phyloP scores from a whole-genome alignment of 2,113 vertebrate species.

The Hypocryptadius cinnamomeus region DNA sequence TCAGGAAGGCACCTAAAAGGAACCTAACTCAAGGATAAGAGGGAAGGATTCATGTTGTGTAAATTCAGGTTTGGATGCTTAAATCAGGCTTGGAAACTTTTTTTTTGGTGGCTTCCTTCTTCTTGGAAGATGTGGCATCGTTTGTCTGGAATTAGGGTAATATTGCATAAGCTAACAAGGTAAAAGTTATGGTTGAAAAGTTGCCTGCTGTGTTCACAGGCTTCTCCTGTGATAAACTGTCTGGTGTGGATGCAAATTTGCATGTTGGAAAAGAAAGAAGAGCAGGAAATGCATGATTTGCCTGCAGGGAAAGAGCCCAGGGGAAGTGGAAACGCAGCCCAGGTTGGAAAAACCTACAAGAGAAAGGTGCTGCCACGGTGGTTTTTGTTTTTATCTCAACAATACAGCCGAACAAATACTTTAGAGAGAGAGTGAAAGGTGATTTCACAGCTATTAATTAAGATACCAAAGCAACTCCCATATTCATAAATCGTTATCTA shows the following conservation, averaged over 20 bases:
- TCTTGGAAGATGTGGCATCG: background rate
- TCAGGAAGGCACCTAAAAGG: background rate
- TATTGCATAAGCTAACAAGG: background rate
- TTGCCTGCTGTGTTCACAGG: background rate
- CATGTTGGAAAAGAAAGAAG: background rate
- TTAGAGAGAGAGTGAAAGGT: background rate
- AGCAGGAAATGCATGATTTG: background rate
- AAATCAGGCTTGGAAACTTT: background rate
- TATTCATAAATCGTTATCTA: background rate
- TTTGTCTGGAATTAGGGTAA: background rate
- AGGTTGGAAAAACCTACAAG: background rate
- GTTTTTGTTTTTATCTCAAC: background rate
- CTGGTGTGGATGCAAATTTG: background rate
- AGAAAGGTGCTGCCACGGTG: background rate
- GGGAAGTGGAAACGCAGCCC: background rate
- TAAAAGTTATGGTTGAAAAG: background rate
- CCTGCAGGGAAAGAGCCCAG: background rate
- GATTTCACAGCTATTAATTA: background rate
- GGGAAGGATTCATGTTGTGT: background rate
- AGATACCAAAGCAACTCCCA: background rate
- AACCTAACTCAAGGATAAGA: background rate
- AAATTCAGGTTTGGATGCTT: background rate
- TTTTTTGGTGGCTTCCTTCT: background rate
- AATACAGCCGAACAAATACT: background rate
- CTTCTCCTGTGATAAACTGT: background rate